These are phyloP conservation scores for Tholera decimalis DNA, from an alignment of 2,888 invertebrate genomes.

Conservation along the genomic window DNA sequence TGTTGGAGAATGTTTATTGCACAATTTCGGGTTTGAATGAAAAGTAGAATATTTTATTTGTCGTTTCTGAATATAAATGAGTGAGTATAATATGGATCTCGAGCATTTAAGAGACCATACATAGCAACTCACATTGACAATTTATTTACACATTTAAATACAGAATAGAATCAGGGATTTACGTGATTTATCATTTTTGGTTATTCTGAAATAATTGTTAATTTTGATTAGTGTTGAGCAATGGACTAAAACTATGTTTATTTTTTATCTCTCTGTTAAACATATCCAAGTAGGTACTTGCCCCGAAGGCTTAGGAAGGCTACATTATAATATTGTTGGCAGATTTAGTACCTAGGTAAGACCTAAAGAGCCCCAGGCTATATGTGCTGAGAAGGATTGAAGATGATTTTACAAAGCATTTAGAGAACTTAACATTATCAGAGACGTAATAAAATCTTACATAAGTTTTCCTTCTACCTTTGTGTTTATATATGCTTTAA, in stretches of 20 bases:
- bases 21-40: slow-evolving; percentile 46
- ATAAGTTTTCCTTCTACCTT: slow-evolving; percentile 9
- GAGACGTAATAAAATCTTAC: slow-evolving; percentile 29
- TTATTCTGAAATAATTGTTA: not conserved
- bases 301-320: not conserved
- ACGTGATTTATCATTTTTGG: too few relatives aligned
- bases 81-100: not conserved
- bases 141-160: too few relatives aligned
- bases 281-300: not conserved
- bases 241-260: not conserved
- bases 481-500: slow-evolving; percentile 9
- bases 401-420: slow-evolving; percentile 31
- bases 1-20: slow-evolving; percentile 36
- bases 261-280: not conserved
- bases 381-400: slow-evolving; percentile 7
- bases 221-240: not conserved
- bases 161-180: too few relatives aligned
- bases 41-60: slow-evolving; percentile 7
- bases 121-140: not conserved
- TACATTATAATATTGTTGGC: not conserved
- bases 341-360: not conserved
- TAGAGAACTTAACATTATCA: not conserved
- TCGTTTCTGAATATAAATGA: slow-evolving; percentile 9
- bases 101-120: not conserved
- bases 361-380: not conserved